These are phyloP conservation scores for Phragmatobia fuliginosa DNA, from an alignment of 2,888 invertebrate genomes.

Conservation along the genomic window DNA sequence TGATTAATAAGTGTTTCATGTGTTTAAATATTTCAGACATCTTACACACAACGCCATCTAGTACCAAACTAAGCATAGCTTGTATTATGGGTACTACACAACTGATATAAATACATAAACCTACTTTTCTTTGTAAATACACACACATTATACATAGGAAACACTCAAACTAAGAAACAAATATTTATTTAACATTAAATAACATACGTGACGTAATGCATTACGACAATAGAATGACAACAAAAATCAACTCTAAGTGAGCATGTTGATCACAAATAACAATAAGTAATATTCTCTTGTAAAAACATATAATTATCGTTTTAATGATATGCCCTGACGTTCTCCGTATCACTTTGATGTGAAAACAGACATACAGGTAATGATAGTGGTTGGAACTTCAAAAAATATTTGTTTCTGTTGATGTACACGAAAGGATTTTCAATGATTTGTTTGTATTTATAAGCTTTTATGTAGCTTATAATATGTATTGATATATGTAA, in stretches of 20 bases:
- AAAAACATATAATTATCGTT: constrained; percentile 34
- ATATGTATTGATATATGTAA: too few relatives aligned
- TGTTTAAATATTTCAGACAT: too few relatives aligned
- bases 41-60: too few relatives aligned
- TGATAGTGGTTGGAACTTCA: constrained; percentile 26
- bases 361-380: constrained; percentile 26
- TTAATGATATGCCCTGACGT: constrained; percentile 31
- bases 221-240: not conserved
- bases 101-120: too few relatives aligned
- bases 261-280: constrained; percentile 20
- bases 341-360: constrained; percentile 22
- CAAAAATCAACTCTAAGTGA: not conserved
- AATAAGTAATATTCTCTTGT: constrained; percentile 8
- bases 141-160: too few relatives aligned
- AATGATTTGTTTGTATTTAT: not conserved
- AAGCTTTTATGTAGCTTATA: not conserved
- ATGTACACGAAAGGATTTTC: not conserved
- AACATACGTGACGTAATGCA: too few relatives aligned
- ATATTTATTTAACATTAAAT: too few relatives aligned
- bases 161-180: too few relatives aligned
- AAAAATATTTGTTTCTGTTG: constrained; percentile 21
- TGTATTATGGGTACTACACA: too few relatives aligned
- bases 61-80: too few relatives aligned
- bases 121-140: too few relatives aligned
- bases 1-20: too few relatives aligned